phyloP scores from a whole-genome alignment of 2,888 invertebrate genomes.

The Toxonevra muliebris region DNA sequence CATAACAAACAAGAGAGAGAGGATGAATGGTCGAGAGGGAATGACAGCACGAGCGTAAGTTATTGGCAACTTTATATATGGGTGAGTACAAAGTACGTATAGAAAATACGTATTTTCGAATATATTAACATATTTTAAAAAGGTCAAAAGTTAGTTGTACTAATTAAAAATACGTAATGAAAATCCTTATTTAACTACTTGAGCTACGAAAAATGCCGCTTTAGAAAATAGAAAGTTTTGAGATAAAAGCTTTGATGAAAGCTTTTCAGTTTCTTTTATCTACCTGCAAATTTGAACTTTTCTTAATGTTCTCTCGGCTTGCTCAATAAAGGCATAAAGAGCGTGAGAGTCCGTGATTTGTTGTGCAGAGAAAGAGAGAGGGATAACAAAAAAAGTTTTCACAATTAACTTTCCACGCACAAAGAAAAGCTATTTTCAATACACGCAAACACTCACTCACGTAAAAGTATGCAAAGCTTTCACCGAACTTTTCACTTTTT shows the following conservation, averaged over 20 bases:
- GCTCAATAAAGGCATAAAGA: too few species aligned
- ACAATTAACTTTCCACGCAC: too few species aligned
- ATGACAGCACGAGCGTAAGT: not conserved
- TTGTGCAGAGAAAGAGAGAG: too few species aligned
- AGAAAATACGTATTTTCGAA: not conserved
- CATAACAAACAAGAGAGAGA: not conserved
- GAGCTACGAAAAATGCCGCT: too few species aligned
- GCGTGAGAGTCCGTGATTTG: too few species aligned
- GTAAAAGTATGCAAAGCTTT: not conserved
- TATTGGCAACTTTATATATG: not conserved
- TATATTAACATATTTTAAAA: constrained; percentile 31
- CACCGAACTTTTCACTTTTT: not conserved
- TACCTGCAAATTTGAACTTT: too few species aligned
- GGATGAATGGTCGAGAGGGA: not conserved
- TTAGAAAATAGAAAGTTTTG: too few species aligned
- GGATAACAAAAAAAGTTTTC: too few species aligned
- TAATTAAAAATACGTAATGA: constrained; percentile 41
- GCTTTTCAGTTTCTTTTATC: too few species aligned
- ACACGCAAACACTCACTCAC: not conserved
- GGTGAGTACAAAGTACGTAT: not conserved
- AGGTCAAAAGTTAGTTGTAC: not conserved
- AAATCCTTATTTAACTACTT: constrained; percentile 10
- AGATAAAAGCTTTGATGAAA: too few species aligned
- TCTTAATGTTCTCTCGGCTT: too few species aligned
- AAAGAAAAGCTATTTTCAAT: not conserved